Conservation (phyloP, 2,113 vertebrate genomes). For the Aspiorhynchus laticeps region DNA sequence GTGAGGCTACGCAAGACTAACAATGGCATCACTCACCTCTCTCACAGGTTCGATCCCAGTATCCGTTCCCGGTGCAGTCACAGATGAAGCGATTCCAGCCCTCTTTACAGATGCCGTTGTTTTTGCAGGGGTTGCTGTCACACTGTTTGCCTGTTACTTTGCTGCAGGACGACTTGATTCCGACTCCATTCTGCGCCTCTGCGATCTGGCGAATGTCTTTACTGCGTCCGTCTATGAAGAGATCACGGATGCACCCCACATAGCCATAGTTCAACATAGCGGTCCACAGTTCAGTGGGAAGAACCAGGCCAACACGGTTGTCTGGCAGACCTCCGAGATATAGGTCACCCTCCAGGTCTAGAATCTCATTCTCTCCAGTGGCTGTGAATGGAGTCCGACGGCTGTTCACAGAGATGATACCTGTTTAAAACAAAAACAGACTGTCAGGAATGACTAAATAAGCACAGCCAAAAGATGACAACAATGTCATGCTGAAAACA, state of each 20-base stretch:
- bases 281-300: constrained; percentile 96
- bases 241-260: constrained; percentile 91
- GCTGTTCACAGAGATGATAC: constrained; percentile 97
- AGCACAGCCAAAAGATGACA: not conserved
- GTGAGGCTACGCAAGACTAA: not conserved
- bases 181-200: constrained; percentile 85
- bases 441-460: not conserved
- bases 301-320: constrained; percentile 86
- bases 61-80: constrained; percentile 92
- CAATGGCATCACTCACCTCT: constrained; percentile 77
- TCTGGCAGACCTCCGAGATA: constrained; percentile 94
- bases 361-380: constrained; percentile 94
- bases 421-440: constrained; percentile 65
- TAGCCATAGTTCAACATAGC: constrained; percentile 98
- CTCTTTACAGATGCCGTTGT: constrained; percentile 90
- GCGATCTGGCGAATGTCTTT: constrained; percentile 95
- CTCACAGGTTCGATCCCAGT: constrained; percentile 92
- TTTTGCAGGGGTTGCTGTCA: constrained; percentile 92
- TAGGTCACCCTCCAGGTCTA: constrained; percentile 96
- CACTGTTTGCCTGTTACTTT: constrained; percentile 88
- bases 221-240: constrained; percentile 95
- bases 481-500: not conserved
- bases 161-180: constrained; percentile 90
- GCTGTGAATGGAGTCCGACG: constrained; percentile 92
- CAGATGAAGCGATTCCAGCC: constrained; percentile 98